Evolutionary conservation across 2,888 invertebrate species (phyloP).

Genomic region (Chalcosyrphus nemorum): DNA sequence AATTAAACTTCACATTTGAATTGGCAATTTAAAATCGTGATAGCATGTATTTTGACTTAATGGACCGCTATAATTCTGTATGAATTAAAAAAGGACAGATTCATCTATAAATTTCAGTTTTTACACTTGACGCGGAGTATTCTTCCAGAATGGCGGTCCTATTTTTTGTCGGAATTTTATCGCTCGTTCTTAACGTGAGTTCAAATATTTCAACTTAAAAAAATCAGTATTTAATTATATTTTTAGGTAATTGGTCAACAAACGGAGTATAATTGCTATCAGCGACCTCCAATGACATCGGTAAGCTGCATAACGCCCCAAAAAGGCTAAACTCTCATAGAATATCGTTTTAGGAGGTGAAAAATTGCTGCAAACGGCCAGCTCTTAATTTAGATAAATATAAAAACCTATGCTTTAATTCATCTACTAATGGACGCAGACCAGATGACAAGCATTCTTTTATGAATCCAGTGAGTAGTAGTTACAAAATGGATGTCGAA

Average conservation of each 20-base stretch:
- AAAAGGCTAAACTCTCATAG: not conserved
- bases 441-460: not conserved
- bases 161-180: not conserved
- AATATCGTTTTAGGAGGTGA: slow-evolving; percentile 26
- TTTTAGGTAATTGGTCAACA: not conserved
- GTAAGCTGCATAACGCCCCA: not conserved
- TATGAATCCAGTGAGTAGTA: slow-evolving; percentile 44
- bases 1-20: not conserved
- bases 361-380: slow-evolving; percentile 41
- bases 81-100: not conserved
- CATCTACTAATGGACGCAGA: not conserved
- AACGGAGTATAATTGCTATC: not conserved
- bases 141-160: not conserved
- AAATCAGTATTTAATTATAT: not conserved
- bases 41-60: not conserved
- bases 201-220: not conserved
- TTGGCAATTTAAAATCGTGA: not conserved
- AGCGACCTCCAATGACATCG: not conserved
- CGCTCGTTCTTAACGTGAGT: not conserved
- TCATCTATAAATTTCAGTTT: not conserved
- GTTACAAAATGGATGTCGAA: not conserved
- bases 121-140: not conserved
- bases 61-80: not conserved
- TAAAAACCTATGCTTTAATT: slow-evolving; percentile 14
- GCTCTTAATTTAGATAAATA: not conserved